Evolutionary conservation across 2,888 invertebrate species (phyloP), one percentile per base, ranked within the genome.

Genomic region (Tinea pellionella): DNA sequence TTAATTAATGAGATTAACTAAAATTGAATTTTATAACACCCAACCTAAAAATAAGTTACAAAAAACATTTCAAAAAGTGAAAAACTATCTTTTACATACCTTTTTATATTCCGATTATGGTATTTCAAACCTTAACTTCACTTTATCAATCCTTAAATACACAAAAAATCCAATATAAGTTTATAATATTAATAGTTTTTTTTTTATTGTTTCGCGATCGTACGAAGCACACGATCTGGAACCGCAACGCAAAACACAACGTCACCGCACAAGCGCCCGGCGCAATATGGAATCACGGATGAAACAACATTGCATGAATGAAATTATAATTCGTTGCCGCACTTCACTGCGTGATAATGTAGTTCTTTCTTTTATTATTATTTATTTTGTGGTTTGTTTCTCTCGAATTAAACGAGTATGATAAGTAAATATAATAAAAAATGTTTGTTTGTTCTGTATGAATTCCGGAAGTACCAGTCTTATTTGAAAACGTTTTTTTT

Each of bases 231-330:
- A 37, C 37, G n/a, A 37, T 37, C 1, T n/a, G 9, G 9, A 9
- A 37, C 37, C 24, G n/a, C 37, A 6, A 15, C 13, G 9, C 8
- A 2, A 15, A 15, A 47, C 8, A 47, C 47, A 9, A 16, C 47
- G 2, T 8, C 13, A 8, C 8, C 47, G 47, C 47, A 16, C 47
- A 15, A 16, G 47, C 47, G 47, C 15, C 47, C 47, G 47, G 47
- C n/a, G 47, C 47, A 47, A 47, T 47, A 47, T 47, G 47, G 47
- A 47, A 15, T n/a, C n/a, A n/a, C n/a, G n/a, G n/a, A n/a, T n/a
- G n/a, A n/a, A n/a, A n/a, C n/a, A n/a, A n/a, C n/a, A n/a, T 12
- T 16, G 47, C 6, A 47, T 47, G 47, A 47, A 47, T 47, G 47
- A 47, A 47, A n/a, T 47, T 47, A 37, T n/a, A 37, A 37, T n/a